Percentiles rank a stretch among this genome's conserved stretches.
Conservation (phyloP, 2,888 invertebrate genomes). For the Oscheius sp. region DNA sequence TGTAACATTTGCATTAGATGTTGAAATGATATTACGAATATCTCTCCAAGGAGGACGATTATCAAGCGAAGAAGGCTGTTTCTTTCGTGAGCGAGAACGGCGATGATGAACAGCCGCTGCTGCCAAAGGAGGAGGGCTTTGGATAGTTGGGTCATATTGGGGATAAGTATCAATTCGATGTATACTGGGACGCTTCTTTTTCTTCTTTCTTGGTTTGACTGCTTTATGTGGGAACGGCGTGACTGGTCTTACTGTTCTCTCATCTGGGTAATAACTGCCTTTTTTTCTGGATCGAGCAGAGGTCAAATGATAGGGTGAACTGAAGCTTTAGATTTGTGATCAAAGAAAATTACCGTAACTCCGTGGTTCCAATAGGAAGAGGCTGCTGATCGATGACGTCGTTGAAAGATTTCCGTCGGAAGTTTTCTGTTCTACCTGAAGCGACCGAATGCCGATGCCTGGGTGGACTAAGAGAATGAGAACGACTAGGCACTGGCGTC, state of each 20-base stretch:
- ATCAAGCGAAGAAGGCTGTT: not conserved
- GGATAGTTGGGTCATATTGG: too few species aligned
- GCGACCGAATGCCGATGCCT: constrained; percentile 2
- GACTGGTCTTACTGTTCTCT: not conserved
- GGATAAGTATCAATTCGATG: constrained; percentile 8
- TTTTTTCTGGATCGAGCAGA: not conserved
- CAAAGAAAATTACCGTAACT: not conserved
- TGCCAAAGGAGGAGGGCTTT: too few species aligned
- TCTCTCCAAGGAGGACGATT: constrained; percentile 18
- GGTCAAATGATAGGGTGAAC: constrained; percentile 2
- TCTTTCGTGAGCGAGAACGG: too few species aligned
- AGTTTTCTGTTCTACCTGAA: not conserved
- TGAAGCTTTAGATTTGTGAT: not conserved
- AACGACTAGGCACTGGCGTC: constrained; percentile 15
- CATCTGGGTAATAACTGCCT: not conserved
- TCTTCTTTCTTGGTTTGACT: not conserved
- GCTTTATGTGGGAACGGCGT: not conserved
- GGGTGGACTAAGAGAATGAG: not conserved
- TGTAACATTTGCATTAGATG: not conserved
- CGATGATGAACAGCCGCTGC: too few species aligned
- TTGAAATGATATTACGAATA: not conserved
- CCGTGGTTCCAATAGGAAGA: too few species aligned
- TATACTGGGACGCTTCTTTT: not conserved
- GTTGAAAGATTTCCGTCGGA: not conserved
- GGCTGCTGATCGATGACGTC: constrained; percentile 20